Conservation (phyloP, 2,113 vertebrate genomes). For the Ovis canadensis region DNA sequence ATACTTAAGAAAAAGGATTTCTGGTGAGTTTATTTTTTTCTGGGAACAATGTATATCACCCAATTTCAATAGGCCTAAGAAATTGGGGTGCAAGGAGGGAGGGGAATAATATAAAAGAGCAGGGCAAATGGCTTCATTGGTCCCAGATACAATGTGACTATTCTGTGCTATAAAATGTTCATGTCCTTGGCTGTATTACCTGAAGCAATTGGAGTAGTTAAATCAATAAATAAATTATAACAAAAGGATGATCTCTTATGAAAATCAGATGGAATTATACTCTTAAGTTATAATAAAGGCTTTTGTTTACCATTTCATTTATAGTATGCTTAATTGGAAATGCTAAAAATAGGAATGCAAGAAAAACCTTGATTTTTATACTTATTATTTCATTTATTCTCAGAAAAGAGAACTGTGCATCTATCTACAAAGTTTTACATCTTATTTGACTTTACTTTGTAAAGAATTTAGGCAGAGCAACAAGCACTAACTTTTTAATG, state of each 20-base stretch:
- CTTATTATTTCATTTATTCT: neutral
- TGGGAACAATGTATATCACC: neutral
- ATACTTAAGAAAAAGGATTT: constrained; percentile 8
- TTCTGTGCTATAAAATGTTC: neutral
- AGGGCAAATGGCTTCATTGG: neutral
- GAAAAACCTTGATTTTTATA: neutral
- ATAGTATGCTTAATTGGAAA: neutral
- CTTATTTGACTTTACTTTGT: neutral
- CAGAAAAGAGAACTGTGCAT: neutral
- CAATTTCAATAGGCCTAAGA: neutral
- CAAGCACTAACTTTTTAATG: neutral
- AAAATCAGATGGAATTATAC: neutral
- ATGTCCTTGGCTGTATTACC: neutral
- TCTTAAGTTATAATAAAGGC: neutral
- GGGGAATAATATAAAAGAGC: neutral
- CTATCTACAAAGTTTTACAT: neutral
- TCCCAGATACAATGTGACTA: neutral
- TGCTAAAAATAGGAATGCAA: neutral
- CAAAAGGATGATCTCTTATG: neutral
- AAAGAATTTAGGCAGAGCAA: neutral
- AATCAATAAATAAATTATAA: neutral
- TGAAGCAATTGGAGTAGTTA: neutral
- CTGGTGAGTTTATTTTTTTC: neutral
- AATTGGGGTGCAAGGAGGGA: neutral
- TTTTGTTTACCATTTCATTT: constrained; percentile 8